Percentiles rank a stretch among this genome's conserved stretches.
phyloP scores from a whole-genome alignment of 2,888 invertebrate species.

The Agapetus fuscipes region DNA sequence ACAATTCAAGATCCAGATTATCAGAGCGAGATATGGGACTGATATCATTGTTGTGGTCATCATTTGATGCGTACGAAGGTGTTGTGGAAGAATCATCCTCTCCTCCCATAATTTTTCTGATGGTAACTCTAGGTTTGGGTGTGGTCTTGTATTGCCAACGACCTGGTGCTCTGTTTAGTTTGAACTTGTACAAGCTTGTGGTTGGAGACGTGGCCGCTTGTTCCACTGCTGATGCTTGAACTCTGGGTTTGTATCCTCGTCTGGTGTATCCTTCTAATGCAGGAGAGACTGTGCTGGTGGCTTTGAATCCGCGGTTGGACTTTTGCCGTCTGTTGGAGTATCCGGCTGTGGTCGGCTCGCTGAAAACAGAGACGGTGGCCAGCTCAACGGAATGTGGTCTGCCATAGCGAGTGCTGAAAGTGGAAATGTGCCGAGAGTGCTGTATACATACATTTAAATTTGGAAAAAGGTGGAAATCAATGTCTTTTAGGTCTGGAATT shows the following conservation, averaged over 20 bases:
- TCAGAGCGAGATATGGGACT: constrained; percentile 48
- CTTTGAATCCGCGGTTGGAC: constrained; percentile 33
- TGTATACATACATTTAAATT: no score
- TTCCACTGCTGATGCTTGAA: constrained; percentile 48
- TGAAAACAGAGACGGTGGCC: constrained; percentile 58
- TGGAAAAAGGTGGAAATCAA: no score
- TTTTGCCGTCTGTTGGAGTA: constrained; percentile 46
- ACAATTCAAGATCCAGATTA: constrained; percentile 59
- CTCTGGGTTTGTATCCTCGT: constrained; percentile 61
- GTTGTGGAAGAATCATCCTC: constrained; percentile 45
- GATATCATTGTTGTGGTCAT: constrained; percentile 42
- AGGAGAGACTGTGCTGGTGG: constrained; percentile 33
- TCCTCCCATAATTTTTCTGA: constrained; percentile 56
- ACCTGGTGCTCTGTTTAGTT: constrained; percentile 71
- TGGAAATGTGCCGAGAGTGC: constrained; percentile 8
- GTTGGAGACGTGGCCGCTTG: constrained; percentile 40
- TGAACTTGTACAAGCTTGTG: constrained; percentile 67
- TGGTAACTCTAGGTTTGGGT: constrained; percentile 75
- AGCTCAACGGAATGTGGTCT: constrained; percentile 45
- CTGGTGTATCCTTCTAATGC: constrained; percentile 41
- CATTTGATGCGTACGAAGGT: constrained; percentile 37
- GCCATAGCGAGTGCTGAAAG: constrained; percentile 42
- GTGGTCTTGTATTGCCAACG: constrained; percentile 89
- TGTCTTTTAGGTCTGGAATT: no score
- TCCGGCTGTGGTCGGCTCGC: constrained; percentile 43